Evolutionary conservation across 2,888 invertebrate genomes (phyloP).

Genomic region (Ctenicera cuprea): DNA sequence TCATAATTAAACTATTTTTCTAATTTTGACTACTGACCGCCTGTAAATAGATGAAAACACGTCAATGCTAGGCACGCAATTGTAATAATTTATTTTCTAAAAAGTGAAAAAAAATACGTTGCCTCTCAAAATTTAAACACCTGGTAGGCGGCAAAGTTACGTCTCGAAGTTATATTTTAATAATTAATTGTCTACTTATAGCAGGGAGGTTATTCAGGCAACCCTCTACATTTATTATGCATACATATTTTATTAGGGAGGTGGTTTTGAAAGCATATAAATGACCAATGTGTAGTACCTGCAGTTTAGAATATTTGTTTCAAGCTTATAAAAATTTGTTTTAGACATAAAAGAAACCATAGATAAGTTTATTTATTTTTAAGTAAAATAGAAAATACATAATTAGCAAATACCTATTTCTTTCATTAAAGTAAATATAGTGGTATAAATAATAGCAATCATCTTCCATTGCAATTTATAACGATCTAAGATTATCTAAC

Average conservation of each 20-base stretch:
- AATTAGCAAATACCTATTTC: no score
- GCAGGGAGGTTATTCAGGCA: neutral
- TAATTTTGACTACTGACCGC: neutral
- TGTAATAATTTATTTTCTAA: neutral
- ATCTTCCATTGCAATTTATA: no score
- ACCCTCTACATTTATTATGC: neutral
- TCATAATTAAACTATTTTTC: neutral
- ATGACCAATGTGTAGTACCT: neutral
- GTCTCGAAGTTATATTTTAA: neutral
- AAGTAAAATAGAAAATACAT: no score
- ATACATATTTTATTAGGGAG: neutral
- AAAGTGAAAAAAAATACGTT: neutral
- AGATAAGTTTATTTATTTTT: no score
- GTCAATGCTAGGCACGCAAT: neutral
- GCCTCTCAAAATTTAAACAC: neutral
- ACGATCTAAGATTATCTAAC: no score
- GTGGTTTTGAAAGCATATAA: neutral
- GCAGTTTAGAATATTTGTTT: no score
- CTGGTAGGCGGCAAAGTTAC: neutral
- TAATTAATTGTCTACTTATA: neutral
- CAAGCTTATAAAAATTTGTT: no score
- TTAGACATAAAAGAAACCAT: no score
- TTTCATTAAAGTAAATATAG: no score
- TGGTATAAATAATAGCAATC: no score
- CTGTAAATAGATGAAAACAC: neutral